Percentiles rank a stretch among this genome's conserved stretches.
phyloP scores from a whole-genome alignment of 2,888 invertebrate genomes.

The Conistra vaccinii region DNA sequence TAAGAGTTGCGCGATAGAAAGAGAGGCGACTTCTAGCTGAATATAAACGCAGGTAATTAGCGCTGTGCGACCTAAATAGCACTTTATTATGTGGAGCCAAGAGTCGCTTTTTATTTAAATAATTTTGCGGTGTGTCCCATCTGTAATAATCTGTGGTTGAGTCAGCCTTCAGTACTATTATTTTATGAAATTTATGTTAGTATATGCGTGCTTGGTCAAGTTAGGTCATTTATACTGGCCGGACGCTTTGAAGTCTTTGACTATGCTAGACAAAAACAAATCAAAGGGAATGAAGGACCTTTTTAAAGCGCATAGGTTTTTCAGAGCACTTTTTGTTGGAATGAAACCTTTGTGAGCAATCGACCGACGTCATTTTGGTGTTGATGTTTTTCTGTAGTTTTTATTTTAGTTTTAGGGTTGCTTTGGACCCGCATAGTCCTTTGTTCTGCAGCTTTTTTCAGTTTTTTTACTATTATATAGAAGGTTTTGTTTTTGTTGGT shows the following conservation, averaged over 20 bases:
- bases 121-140: too few species aligned
- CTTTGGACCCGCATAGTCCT: background rate
- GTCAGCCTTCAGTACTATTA: background rate
- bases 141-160: too few species aligned
- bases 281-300: conserved; percentile 15
- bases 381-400: conserved; percentile 2
- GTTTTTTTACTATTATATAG: background rate
- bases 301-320: background rate
- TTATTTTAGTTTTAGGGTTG: background rate
- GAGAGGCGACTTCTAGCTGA: too few species aligned
- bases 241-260: conserved; percentile 45
- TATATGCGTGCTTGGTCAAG: background rate
- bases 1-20: too few species aligned
- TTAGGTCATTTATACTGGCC: conserved; percentile 24
- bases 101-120: too few species aligned
- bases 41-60: too few species aligned
- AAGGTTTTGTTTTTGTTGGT: background rate
- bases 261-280: conserved; percentile 38
- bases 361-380: background rate
- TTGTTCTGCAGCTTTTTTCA: background rate
- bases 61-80: too few species aligned
- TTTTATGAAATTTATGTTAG: background rate
- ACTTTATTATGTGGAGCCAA: too few species aligned
- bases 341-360: background rate
- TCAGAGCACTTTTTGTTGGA: conserved; percentile 12